These are phyloP conservation scores for Danio tinwini DNA, from an alignment of 2,797 vertebrate species.

Conservation along the genomic window DNA sequence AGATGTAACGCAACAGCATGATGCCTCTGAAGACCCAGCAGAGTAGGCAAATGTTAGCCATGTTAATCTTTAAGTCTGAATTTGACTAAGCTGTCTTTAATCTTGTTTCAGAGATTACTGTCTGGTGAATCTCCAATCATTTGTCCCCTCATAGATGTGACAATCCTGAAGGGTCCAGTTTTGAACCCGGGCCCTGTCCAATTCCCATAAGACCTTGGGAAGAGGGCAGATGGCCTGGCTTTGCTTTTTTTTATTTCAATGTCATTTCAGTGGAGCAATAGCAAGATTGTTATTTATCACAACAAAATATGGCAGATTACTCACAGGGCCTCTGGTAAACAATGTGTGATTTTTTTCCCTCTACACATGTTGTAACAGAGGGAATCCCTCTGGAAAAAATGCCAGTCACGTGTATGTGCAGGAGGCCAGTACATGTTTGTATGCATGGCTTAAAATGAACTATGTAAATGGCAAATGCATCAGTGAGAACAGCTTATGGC, in stretches of 20 bases:
- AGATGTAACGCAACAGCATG: constrained; percentile 2
- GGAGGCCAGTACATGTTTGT: background rate
- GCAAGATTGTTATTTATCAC: constrained; percentile 38
- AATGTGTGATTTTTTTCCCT: background rate
- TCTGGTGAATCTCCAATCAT: constrained; percentile 42
- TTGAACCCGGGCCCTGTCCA: constrained; percentile 2
- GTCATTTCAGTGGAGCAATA: constrained; percentile 30
- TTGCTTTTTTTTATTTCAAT: constrained; percentile 24
- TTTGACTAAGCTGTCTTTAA: constrained; percentile 34
- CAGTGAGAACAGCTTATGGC: too few relatives aligned
- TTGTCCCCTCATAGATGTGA: constrained; percentile 27
- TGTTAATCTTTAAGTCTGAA: constrained; percentile 40
- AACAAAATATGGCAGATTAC: constrained; percentile 41
- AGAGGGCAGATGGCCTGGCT: constrained; percentile 47
- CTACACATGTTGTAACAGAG: constrained; percentile 1
- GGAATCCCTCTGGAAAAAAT: background rate
- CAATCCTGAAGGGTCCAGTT: constrained; percentile 19
- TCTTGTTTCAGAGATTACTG: constrained; percentile 52
- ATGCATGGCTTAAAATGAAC: background rate
- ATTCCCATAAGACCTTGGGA: constrained; percentile 24
- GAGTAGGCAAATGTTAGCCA: constrained; percentile 33
- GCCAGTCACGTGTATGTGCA: constrained; percentile 36
- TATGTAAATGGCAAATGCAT: background rate
- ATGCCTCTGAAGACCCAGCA: constrained; percentile 29
- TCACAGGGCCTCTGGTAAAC: constrained; percentile 36